Evolutionary conservation across 2,797 vertebrate genomes (phyloP).

Genomic region (Poeciliopsis turneri): DNA sequence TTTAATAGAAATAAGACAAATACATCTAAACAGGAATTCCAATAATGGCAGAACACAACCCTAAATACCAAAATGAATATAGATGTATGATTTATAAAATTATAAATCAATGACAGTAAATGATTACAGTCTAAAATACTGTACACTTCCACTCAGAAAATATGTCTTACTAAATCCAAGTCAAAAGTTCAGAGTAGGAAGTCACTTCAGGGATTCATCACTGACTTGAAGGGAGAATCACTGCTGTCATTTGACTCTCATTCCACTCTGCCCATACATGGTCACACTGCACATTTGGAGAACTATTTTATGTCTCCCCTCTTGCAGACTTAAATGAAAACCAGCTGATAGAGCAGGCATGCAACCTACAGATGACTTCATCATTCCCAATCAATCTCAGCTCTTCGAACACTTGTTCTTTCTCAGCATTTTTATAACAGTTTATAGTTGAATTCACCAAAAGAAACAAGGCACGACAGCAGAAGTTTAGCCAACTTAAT

Average conservation of each 20-base stretch:
- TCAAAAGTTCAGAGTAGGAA: conserved; percentile 8
- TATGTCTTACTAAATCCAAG: not conserved
- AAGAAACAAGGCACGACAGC: conserved; percentile 20
- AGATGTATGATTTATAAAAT: not conserved
- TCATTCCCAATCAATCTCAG: conserved; percentile 51
- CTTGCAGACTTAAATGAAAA: conserved; percentile 71
- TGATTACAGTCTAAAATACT: not conserved
- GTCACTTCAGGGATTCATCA: conserved; percentile 14
- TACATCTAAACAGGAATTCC: not conserved
- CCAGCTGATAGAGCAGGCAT: conserved; percentile 72
- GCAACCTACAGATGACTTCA: conserved; percentile 76
- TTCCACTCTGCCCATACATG: conserved; percentile 69
- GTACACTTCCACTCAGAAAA: not conserved
- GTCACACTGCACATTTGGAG: conserved; percentile 57
- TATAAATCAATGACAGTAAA: not conserved
- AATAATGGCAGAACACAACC: not conserved
- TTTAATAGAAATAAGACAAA: not conserved
- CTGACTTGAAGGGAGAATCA: conserved; percentile 33
- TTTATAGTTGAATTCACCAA: conserved; percentile 58
- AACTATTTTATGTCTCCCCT: conserved; percentile 45
- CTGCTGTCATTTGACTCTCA: conserved; percentile 52
- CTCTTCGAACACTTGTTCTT: conserved; percentile 34
- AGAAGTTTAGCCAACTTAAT: conserved; percentile 31
- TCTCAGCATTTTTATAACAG: conserved; percentile 48
- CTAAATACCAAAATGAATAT: not conserved